phyloP scores from a whole-genome alignment of 2,888 invertebrate genomes.

The Incurvaria masculella region DNA sequence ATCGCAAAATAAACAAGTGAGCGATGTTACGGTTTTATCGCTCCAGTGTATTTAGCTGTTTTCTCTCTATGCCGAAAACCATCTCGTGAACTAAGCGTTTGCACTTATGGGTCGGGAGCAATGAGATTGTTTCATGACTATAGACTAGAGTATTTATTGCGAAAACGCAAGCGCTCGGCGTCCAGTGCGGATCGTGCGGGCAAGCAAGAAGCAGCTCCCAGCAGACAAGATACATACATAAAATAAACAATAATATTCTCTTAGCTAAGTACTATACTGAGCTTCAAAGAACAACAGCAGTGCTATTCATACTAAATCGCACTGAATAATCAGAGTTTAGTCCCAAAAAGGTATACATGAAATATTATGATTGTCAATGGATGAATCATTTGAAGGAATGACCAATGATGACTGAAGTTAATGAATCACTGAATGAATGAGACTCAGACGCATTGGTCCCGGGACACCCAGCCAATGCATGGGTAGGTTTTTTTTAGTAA shows the following conservation, averaged over 20 bases:
- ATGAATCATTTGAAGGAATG: conserved; percentile 13
- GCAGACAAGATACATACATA: conserved; percentile 3
- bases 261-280: conserved; percentile 1
- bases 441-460: too few relatives aligned
- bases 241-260: conserved; percentile 3
- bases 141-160: conserved; percentile 8
- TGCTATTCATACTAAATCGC: conserved; percentile 2
- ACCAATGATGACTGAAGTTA: too few relatives aligned
- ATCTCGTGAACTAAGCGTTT: too few relatives aligned
- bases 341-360: conserved; percentile 5
- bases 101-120: too few relatives aligned
- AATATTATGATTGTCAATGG: conserved; percentile 10
- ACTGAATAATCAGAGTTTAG: conserved; percentile 10
- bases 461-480: too few relatives aligned
- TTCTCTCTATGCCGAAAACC: too few relatives aligned
- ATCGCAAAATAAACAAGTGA: too few relatives aligned
- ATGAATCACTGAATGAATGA: too few relatives aligned
- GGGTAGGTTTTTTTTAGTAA: too few relatives aligned
- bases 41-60: too few relatives aligned
- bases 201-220: conserved; percentile 22
- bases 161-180: conserved; percentile 16
- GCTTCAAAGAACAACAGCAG: conserved; percentile 2
- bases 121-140: not conserved
- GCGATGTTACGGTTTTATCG: too few relatives aligned
- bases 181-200: conserved; percentile 53